These are phyloP conservation scores for Porites lobata DNA, from an alignment of 92 coral and sea anemone genomes.

Conservation along the genomic window DNA sequence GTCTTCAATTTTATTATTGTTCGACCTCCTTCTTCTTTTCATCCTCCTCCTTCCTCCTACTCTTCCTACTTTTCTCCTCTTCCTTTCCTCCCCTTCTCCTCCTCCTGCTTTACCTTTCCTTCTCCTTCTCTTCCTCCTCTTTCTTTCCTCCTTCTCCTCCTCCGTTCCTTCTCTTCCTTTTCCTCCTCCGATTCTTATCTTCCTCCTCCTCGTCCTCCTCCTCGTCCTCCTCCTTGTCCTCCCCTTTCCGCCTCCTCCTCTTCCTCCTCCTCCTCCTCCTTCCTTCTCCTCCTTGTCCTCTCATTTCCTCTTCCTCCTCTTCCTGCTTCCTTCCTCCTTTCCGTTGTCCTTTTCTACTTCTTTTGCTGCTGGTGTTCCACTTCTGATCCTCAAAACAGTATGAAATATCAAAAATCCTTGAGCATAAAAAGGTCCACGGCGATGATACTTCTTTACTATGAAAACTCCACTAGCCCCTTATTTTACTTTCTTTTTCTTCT, in stretches of 20 bases:
- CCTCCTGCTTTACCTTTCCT: neutral
- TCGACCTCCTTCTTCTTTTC: too few relatives aligned
- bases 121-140: neutral
- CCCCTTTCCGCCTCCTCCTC: neutral
- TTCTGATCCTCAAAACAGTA: too few relatives aligned
- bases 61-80: too few relatives aligned
- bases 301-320: neutral
- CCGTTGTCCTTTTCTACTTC: neutral
- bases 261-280: neutral
- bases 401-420: too few relatives aligned
- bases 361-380: neutral
- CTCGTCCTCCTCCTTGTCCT: neutral
- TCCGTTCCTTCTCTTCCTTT: neutral
- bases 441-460: neutral
- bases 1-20: neutral
- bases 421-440: too few relatives aligned
- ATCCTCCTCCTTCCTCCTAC: neutral
- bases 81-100: neutral
- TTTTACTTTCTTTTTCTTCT: neutral
- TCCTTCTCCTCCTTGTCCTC: neutral
- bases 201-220: too few relatives aligned
- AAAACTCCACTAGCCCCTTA: neutral
- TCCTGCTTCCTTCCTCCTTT: neutral
- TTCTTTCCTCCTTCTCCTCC: too few relatives aligned
- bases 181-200: neutral